Conservation (phyloP, 2,888 invertebrate genomes). For the Drosophila rubida region DNA sequence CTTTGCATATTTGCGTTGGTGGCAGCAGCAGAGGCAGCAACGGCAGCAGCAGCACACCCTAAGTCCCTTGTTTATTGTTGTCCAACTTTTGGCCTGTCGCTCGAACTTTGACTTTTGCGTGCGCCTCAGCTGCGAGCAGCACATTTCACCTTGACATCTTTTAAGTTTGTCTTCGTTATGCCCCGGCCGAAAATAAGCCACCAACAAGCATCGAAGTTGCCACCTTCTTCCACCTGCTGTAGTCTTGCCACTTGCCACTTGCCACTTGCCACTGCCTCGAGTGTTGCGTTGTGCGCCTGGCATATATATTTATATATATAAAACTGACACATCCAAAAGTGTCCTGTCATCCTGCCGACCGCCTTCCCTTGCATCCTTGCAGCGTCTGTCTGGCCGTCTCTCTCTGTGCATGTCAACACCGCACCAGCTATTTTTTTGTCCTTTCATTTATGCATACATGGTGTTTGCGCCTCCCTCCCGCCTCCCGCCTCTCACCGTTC, state of each 20-base stretch:
- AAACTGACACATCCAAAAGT: conserved; percentile 71
- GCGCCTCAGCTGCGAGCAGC: conserved; percentile 1
- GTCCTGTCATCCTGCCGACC: conserved; percentile 62
- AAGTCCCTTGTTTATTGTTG: conserved; percentile 50
- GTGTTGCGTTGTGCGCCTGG: conserved; percentile 19
- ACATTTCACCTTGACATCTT: conserved; percentile 70
- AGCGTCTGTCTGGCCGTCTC: background rate
- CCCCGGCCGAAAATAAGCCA: conserved; percentile 35
- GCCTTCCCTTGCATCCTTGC: conserved; percentile 9
- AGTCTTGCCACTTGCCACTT: background rate
- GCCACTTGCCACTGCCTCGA: too few species aligned
- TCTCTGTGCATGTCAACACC: conserved; percentile 48
- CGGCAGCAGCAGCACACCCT: conserved; percentile 18
- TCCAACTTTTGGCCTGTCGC: conserved; percentile 53
- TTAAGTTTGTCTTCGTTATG: conserved; percentile 40
- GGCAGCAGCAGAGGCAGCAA: conserved; percentile 43
- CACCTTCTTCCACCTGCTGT: background rate
- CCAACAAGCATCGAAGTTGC: conserved; percentile 23
- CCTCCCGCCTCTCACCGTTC: background rate
- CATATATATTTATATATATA: conserved; percentile 23
- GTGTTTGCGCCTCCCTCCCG: conserved; percentile 30
- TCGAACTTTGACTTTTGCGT: conserved; percentile 69
- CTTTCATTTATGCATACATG: conserved; percentile 72
- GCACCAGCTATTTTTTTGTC: conserved; percentile 38
- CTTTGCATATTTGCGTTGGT: conserved; percentile 74